These are phyloP conservation scores for Dunckerocampus dactyliophorus DNA, from an alignment of 2,113 vertebrate genomes.

Conservation along the genomic window DNA sequence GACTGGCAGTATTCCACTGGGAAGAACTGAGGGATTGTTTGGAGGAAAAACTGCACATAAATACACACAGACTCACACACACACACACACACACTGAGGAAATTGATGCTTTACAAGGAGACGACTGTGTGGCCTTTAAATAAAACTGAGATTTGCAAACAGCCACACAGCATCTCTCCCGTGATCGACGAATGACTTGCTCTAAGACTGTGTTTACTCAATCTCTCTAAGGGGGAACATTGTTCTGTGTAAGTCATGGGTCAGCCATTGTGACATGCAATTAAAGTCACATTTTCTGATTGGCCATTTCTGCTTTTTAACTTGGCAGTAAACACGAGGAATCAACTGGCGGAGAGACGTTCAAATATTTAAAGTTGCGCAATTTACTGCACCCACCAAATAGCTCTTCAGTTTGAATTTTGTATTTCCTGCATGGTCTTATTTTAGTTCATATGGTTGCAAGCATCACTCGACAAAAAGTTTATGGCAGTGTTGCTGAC, in stretches of 20 bases:
- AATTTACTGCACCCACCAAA: no score
- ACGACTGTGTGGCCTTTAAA: slow-evolving; percentile 36
- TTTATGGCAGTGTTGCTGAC: no score
- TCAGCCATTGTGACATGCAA: slow-evolving; percentile 11
- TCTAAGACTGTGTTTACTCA: slow-evolving; percentile 10
- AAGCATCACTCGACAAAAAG: no score
- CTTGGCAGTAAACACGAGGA: slow-evolving; percentile 17
- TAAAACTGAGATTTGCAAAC: slow-evolving; percentile 30
- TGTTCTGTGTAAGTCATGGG: slow-evolving; percentile 18
- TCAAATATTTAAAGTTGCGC: no score
- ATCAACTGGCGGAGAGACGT: neutral
- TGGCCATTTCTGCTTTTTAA: slow-evolving; percentile 3
- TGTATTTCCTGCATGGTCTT: no score
- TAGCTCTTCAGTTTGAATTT: no score
- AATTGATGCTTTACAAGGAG: slow-evolving; percentile 41
- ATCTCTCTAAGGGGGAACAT: slow-evolving; percentile 4
- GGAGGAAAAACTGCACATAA: slow-evolving; percentile 3
- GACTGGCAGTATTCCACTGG: slow-evolving; percentile 50
- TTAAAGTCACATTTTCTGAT: slow-evolving; percentile 24
- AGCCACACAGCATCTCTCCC: slow-evolving; percentile 16
- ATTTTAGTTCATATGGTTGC: no score
- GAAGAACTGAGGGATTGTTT: slow-evolving; percentile 48
- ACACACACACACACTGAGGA: slow-evolving; percentile 7
- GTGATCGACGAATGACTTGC: slow-evolving; percentile 7
- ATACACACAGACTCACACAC: slow-evolving; percentile 12